These are phyloP conservation scores for Cynaeus angustus DNA, from an alignment of 2,888 invertebrate genomes.

Conservation along the genomic window DNA sequence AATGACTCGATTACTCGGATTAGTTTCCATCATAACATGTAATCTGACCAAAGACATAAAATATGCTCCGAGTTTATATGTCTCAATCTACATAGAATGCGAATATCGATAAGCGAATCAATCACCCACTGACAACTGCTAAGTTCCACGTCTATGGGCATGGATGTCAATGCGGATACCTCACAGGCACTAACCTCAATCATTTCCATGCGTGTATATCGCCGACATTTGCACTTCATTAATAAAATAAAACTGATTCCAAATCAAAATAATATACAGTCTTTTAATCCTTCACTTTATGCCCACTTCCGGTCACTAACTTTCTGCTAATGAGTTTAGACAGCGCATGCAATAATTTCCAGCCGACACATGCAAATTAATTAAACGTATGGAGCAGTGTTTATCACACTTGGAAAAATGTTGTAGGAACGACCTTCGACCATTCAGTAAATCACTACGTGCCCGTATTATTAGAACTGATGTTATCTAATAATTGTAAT, in stretches of 20 bases:
- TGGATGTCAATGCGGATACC: slow-evolving; percentile 22
- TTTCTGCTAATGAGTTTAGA: slow-evolving; percentile 45
- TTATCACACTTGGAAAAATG: background rate
- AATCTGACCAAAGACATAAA: slow-evolving; percentile 24
- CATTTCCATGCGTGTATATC: slow-evolving; percentile 59
- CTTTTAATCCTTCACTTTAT: slow-evolving; percentile 35
- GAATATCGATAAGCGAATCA: slow-evolving; percentile 39
- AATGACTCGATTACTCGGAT: slow-evolving; percentile 11
- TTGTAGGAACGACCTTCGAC: slow-evolving; percentile 7
- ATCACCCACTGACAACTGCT: slow-evolving; percentile 41
- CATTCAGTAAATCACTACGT: background rate
- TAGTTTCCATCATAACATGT: slow-evolving; percentile 16
- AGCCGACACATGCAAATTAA: slow-evolving; percentile 37
- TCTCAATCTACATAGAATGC: slow-evolving; percentile 50
- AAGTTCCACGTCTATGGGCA: slow-evolving; percentile 23
- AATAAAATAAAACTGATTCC: slow-evolving; percentile 56
- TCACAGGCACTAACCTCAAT: slow-evolving; percentile 39
- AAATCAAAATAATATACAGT: slow-evolving; percentile 58
- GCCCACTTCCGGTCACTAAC: slow-evolving; percentile 42
- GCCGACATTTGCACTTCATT: slow-evolving; percentile 64
- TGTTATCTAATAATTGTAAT: slow-evolving; percentile 19
- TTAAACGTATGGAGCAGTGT: slow-evolving; percentile 27
- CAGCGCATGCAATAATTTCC: slow-evolving; percentile 37
- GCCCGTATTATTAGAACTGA: too few relatives aligned
- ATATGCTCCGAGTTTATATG: slow-evolving; percentile 41